Base-by-base conservation (phyloP, 2,888 invertebrate species). In the Crematogaster levior region DNA sequence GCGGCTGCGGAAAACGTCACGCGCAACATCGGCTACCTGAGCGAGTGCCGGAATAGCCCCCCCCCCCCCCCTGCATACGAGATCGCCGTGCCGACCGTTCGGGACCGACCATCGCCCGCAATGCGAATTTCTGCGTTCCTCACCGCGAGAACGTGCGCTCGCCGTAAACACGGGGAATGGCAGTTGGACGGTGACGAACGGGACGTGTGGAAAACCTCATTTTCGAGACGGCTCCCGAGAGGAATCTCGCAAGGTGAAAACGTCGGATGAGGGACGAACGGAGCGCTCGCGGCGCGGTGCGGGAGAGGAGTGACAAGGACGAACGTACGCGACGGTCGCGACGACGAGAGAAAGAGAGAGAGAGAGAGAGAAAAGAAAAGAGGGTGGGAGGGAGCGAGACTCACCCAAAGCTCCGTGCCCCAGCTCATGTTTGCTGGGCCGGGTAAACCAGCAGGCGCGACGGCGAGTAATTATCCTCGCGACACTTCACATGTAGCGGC, bases 401-500 rank as follows among this genome's bases (percentile, higher is more conserved):
- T 94, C 91, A 95, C 95, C 95, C 95, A 95, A 90, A 95, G 94
- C 92, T 95, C 95, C 91, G 94, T 95, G 89, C 95, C 95, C 95
- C 95, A 95, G 93, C 94, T 95, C 94, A 95, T 95, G 91, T 91
- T 94, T 92, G 91, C 90, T 89, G 87, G 90, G 91, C 91, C 91
- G 92, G 93, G 89, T 90, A 88, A 91, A 91, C 93, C 93, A 90
- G 77, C 77, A 53, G 89, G 90, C 89, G 87, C 90, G 81, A 90
- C 65, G 75, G 48, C 74, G 63, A 65, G 68, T 61, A 46, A 65
- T 63, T 82, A 65, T 82, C 51, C 83, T 70, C 90, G 84, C 89
- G 84, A 86, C 92, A 92, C 92, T 90, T 92, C 91, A 91, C 92
- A 92, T 92, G 90, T 90, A 92, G 84, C 88, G 88, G 81, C 75